A percentile compares a stretch with the other conserved stretches of the same genome.
These are phyloP conservation scores for Bufo bufo DNA, from an alignment of 2,113 vertebrate species.

Conservation along the genomic window DNA sequence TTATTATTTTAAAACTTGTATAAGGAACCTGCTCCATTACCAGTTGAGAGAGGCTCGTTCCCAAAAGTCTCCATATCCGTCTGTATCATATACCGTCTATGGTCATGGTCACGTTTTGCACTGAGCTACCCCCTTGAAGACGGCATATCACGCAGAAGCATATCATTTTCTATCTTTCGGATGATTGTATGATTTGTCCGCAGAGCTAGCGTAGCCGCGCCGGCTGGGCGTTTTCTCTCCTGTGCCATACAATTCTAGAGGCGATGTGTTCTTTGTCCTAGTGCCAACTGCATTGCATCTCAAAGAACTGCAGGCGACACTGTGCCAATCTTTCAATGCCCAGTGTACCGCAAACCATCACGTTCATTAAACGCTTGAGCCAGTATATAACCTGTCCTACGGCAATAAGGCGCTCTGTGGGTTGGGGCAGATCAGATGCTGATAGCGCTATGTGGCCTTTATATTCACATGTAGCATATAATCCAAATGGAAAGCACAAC, in stretches of 20 bases:
- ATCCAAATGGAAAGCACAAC: constrained; percentile 50
- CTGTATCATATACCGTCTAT: not conserved
- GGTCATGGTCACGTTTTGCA: constrained; percentile 6
- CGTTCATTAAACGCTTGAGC: constrained; percentile 14
- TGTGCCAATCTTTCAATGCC: constrained; percentile 29
- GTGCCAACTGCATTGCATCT: constrained; percentile 48
- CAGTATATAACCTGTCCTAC: constrained; percentile 28
- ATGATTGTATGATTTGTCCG: constrained; percentile 19
- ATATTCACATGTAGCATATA: constrained; percentile 60
- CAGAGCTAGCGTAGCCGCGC: not conserved
- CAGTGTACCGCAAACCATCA: not conserved
- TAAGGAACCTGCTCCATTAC: not conserved
- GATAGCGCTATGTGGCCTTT: constrained; percentile 50
- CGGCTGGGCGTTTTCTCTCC: constrained; percentile 7
- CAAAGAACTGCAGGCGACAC: constrained; percentile 18
- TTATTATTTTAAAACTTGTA: constrained; percentile 24
- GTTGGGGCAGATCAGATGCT: constrained; percentile 21
- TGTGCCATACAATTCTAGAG: constrained; percentile 46
- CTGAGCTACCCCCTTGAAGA: constrained; percentile 12
- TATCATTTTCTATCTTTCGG: not conserved
- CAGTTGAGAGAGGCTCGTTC: not conserved
- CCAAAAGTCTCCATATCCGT: not conserved
- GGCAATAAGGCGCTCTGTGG: constrained; percentile 47
- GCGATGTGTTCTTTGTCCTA: constrained; percentile 20
- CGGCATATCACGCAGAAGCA: not conserved